Evolutionary conservation across 2,113 vertebrate genomes (phyloP), one percentile per base, ranked within the genome.

Genomic region (Varanus komodoensis): DNA sequence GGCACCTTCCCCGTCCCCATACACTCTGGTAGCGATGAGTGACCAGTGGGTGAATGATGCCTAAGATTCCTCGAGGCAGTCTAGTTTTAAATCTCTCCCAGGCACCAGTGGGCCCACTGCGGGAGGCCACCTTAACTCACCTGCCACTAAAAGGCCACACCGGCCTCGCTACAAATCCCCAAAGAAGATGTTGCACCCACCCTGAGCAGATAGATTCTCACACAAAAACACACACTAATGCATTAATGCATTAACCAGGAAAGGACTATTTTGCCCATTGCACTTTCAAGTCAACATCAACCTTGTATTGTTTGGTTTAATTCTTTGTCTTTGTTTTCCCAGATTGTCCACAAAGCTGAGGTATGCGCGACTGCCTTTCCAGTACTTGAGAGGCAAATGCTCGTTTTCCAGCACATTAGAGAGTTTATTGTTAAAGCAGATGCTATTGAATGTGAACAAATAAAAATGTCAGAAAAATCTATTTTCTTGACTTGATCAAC

Each of bases 401-500:
- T 87, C 86, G 52, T 89, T 94, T 95, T 93, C 86, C 81, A 89
- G 69, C 84, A 87, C 57, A 74, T 71, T 80, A 93, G 93, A 95
- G 82, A 93, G 85, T 81, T 94, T 78, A 32, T 91, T 93, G 77
- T 93, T 50, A 90, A 95, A 95, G 54, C 89, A 52, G 82, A 84
- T 32, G 23, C 92, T 92, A 92, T 93, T 95, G 61, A 84, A 93
- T 90, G 90, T 84, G 87, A 48, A 90, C 82, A 95, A 96, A 93
- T 92, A 84, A 89, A 94, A 95, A 95, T 91, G 93, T 93, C 82
- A 93, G 80, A 93, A 92, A 94, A 95, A 94, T 95, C 90, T 90
- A 93, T 96, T 95, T 94, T n/a, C 38, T 94, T 92, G 88, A 93
- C 78, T 92, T 92, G 81, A 89, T 92, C 84, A 95, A 78, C 87